A percentile compares a stretch with the other conserved stretches of the same genome.
Conservation (phyloP, 1,140 invertebrate genomes). For the Pristionchus pacificus region DNA sequence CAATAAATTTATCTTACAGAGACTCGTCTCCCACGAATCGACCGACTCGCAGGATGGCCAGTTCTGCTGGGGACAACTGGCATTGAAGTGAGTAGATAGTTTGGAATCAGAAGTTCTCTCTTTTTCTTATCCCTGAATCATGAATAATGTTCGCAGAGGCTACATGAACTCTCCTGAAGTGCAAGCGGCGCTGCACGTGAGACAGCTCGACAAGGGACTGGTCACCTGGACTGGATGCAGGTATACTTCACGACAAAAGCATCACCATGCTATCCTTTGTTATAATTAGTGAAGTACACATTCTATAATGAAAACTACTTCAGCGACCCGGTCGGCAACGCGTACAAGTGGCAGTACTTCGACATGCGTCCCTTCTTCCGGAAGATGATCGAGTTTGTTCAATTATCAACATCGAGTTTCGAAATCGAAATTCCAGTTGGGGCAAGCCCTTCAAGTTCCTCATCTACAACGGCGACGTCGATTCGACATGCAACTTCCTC, state of each 20-base stretch:
- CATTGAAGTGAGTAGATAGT: background rate
- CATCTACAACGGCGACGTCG: slow-evolving; percentile 64
- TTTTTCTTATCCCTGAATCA: too few species aligned
- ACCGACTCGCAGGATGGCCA: background rate
- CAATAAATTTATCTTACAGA: too few species aligned
- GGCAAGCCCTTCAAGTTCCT: slow-evolving; percentile 43
- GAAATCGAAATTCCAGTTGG: too few species aligned
- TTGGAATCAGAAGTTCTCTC: background rate
- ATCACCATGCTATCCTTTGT: too few species aligned
- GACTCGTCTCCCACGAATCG: background rate
- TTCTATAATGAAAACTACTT: too few species aligned
- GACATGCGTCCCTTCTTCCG: slow-evolving; percentile 39
- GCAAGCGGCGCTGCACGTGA: background rate
- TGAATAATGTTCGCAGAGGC: too few species aligned
- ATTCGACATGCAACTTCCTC: slow-evolving; percentile 64
- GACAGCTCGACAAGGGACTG: background rate
- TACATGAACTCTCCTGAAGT: slow-evolving; percentile 1
- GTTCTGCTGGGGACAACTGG: background rate
- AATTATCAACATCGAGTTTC: too few species aligned
- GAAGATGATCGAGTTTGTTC: slow-evolving; percentile 33
- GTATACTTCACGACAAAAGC: too few species aligned
- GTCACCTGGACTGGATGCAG: too few species aligned
- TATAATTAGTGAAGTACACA: too few species aligned
- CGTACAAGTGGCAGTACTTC: slow-evolving; percentile 31
- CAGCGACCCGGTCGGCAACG: slow-evolving; percentile 15